Evolutionary conservation across 2,113 vertebrate genomes (phyloP), one percentile per base, ranked within the genome.

Genomic region (Rhabdornis inornatus): DNA sequence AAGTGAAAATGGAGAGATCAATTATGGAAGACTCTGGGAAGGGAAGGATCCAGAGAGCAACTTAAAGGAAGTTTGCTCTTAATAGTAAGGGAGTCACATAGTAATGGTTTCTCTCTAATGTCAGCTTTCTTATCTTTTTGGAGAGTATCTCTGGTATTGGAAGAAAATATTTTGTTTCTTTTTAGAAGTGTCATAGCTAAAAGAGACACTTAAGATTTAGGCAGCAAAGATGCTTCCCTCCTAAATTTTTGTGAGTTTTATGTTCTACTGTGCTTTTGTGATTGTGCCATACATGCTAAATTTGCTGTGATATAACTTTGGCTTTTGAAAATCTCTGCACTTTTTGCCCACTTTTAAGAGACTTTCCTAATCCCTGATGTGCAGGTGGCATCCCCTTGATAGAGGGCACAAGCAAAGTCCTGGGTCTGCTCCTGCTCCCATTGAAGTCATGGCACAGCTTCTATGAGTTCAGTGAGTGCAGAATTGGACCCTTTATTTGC

Each of bases 401-500:
- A 96, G 87, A 94, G 87, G 94, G 92, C 87, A 93, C 90, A 89
- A 90, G 88, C 85, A 94, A 86, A 97, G 80, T 76, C 94, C 86
- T 90, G 94, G 96, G 92, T 96, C 94, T 97, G 90, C 93, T 97
- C 90, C 93, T 96, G 95, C 93, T 96, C 94, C 96, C 95, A 96
- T 78, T 96, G 94, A 94, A 95, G 94, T 96, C 92, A 96, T 96
- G 93, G 92, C 93, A 96, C 92, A 96, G 53, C 96, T 95, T 79
- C 85, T 97, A 81, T 97, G 94, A 96, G 94, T 97, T 96, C 90
- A 96, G 92, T 96, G 95, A 95, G 93, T 97, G 96, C 94, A 96
- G 96, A 97, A 95, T 94, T 96, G 88, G 93, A 94, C 96, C 93
- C 95, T 96, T 95, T 96, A 89, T 96, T 94, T 96, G 92, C 85